These are phyloP conservation scores for Olivierus martensii DNA, from an alignment of 1,140 invertebrate species.

Conservation along the genomic window DNA sequence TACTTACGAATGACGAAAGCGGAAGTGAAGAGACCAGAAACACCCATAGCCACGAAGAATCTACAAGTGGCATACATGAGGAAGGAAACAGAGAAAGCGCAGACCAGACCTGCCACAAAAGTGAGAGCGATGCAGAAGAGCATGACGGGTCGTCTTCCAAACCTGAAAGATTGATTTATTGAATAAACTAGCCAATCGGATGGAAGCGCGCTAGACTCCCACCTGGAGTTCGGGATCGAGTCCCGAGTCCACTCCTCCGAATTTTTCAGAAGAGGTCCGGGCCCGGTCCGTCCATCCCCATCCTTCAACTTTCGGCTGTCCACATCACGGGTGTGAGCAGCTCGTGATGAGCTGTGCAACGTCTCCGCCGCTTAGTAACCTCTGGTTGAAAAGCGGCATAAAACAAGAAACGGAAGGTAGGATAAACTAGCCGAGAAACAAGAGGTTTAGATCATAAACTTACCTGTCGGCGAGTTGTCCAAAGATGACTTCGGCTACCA, in stretches of 20 bases:
- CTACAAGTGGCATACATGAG: constrained; percentile 7
- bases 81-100: constrained; percentile 7
- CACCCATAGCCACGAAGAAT: constrained; percentile 9
- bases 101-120: constrained; percentile 4
- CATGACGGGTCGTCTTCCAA: constrained; percentile 8
- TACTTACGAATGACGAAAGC: constrained; percentile 12
- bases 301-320: too few species aligned
- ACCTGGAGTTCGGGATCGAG: too few species aligned
- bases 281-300: too few species aligned
- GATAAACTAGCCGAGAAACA: too few species aligned
- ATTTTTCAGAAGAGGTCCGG: too few species aligned
- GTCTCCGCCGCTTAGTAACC: too few species aligned
- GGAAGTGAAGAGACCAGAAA: constrained; percentile 3
- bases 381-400: too few species aligned
- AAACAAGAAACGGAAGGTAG: too few species aligned
- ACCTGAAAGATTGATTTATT: constrained; percentile 1
- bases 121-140: neutral
- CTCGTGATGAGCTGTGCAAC: too few species aligned
- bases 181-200: neutral
- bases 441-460: constrained; percentile 8
- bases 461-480: constrained; percentile 68
- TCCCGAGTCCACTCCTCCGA: too few species aligned
- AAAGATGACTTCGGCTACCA: constrained; percentile 61
- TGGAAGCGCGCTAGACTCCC: too few species aligned
- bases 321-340: too few species aligned